Base-by-base conservation (phyloP, 1,140 invertebrate species). In the Varroa destructor region DNA sequence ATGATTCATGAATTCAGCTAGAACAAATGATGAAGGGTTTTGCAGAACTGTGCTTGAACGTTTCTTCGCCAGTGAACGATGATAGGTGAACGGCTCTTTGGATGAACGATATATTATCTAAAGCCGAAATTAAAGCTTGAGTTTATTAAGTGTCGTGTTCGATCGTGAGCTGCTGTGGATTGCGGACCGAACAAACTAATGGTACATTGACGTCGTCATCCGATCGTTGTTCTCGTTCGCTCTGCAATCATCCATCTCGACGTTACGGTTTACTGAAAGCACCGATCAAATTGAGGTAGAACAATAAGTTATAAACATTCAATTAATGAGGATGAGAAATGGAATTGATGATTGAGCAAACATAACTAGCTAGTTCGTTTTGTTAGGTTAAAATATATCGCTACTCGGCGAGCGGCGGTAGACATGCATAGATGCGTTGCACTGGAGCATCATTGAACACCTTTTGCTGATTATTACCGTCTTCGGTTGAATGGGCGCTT, bases 151-250 rank as follows among this genome's bases (percentile, higher is more conserved):
- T 51, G 46, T 51, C 4, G 8, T 3, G 46, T 51, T 51, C 46
- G 46, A 5, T 8, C 46, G 46, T 8, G 4, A 8, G 46, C 46
- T 5, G 4, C 3, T 8, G 46, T 8, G 3, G 4, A 51, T 51
- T 3, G 3, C 4, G 46, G 46, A 3, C 46, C 46, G 46, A 51
- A 51, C 46, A 3, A 67, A 46, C 37, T 67, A 67, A 37, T 67
- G 61, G 46, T 67, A 67, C 61, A 67, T 67, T 67, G 61, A 67
- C 61, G 61, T 40, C 37, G 61, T 67, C 61, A 67, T 67, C 40
- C 14, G 10, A 5, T 67, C 61, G 40, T 67, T 67, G 37, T 40
- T 37, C 46, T 67, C 61, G 40, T 67, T 40, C 0, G 61, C 40
- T 12, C 37, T 12, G 8, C 46, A 51, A 8, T 51, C 46, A 67